Conservation (phyloP, 2,113 vertebrate species). For the Chauna torquata region DNA sequence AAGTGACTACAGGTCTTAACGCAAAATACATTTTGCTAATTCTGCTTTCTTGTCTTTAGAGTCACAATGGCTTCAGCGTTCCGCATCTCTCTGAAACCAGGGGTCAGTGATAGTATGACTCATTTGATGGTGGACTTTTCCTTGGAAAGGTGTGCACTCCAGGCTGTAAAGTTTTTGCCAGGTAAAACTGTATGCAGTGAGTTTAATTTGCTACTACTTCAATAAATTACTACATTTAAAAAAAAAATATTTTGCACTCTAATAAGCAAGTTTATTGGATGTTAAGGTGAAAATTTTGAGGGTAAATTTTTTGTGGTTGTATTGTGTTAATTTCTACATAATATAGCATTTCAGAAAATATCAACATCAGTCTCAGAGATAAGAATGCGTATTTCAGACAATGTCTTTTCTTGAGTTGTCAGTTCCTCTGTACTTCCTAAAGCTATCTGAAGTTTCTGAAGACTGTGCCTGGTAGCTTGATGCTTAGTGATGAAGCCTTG, state of each 20-base stretch:
- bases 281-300: not conserved
- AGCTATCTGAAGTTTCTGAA: not conserved
- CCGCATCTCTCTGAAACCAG: conserved; percentile 87
- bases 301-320: not conserved
- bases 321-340: not conserved
- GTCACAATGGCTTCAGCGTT: conserved; percentile 94
- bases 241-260: not conserved
- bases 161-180: conserved; percentile 88
- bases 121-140: conserved; percentile 92
- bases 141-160: conserved; percentile 83
- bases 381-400: not conserved
- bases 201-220: not conserved
- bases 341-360: not conserved
- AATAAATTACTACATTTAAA: not conserved
- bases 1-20: not conserved
- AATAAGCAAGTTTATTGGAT: not conserved
- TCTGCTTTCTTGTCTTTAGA: conserved; percentile 74
- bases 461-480: not conserved
- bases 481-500: not conserved
- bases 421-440: not conserved
- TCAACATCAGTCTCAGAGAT: not conserved
- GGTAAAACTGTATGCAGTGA: conserved; percentile 70
- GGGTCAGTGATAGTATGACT: conserved; percentile 88
- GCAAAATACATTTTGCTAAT: not conserved
- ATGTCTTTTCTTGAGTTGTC: not conserved